Evolutionary conservation across 1,140 invertebrate genomes (phyloP).

Genomic region (Rhyzopertha dominica): DNA sequence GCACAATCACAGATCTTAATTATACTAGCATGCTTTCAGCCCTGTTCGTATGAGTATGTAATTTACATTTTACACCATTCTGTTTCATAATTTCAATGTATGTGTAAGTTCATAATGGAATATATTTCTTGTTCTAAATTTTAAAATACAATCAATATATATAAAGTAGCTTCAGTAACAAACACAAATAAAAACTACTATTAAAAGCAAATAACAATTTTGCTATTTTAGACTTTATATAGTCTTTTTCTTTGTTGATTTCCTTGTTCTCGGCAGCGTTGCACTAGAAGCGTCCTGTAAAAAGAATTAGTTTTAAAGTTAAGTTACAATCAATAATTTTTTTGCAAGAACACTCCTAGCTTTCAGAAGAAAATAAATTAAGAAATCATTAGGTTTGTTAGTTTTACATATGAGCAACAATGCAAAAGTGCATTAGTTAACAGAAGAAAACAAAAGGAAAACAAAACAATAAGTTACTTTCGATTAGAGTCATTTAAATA

Average conservation of each 20-base stretch:
- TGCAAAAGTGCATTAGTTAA: not conserved
- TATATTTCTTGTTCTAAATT: too few relatives aligned
- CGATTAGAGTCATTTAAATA: too few relatives aligned
- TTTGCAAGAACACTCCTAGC: slow-evolving; percentile 1
- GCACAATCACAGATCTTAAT: too few relatives aligned
- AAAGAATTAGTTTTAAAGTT: slow-evolving; percentile 6
- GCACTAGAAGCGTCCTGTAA: slow-evolving; percentile 41
- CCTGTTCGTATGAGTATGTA: too few relatives aligned
- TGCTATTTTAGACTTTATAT: slow-evolving; percentile 23
- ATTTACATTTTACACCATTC: too few relatives aligned
- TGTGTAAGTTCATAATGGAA: too few relatives aligned
- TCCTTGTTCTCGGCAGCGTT: slow-evolving; percentile 42
- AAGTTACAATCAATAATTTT: slow-evolving; percentile 6
- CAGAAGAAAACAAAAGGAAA: slow-evolving; percentile 13
- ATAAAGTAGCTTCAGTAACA: too few relatives aligned
- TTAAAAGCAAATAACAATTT: too few relatives aligned
- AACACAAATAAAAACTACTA: too few relatives aligned
- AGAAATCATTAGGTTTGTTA: slow-evolving; percentile 1
- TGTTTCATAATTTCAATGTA: too few relatives aligned
- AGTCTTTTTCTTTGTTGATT: slow-evolving; percentile 42
- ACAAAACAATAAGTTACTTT: slow-evolving; percentile 17
- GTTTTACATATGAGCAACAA: slow-evolving; percentile 5
- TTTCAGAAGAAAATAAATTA: not conserved
- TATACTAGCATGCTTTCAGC: too few relatives aligned
- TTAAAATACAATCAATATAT: too few relatives aligned